These are phyloP conservation scores for Cheilosia scutellata DNA, from an alignment of 2,888 invertebrate genomes.

Conservation along the genomic window DNA sequence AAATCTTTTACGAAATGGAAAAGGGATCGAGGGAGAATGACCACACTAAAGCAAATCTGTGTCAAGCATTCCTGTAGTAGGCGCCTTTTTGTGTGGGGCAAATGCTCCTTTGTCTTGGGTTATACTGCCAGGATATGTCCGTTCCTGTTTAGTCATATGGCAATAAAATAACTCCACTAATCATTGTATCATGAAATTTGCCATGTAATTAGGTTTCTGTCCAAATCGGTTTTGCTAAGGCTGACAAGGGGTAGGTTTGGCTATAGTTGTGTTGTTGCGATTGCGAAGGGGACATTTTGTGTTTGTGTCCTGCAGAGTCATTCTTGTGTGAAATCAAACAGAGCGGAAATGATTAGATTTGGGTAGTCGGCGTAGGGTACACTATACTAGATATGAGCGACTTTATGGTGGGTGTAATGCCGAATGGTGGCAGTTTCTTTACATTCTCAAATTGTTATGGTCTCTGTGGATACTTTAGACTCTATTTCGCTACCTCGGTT, in stretches of 20 bases:
- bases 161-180: conserved; percentile 59
- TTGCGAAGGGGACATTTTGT: too few species aligned
- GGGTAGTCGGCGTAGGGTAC: neutral
- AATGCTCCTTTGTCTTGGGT: conserved; percentile 2
- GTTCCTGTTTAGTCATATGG: conserved; percentile 49
- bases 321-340: conserved; percentile 47
- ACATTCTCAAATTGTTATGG: conserved; percentile 22
- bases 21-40: neutral
- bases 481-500: neutral
- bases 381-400: neutral
- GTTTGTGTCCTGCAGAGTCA: conserved; percentile 24
- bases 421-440: conserved; percentile 27
- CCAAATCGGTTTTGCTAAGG: conserved; percentile 30
- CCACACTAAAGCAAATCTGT: conserved; percentile 35
- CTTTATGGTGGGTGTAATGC: conserved; percentile 25
- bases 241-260: conserved; percentile 1
- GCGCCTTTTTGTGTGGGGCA: neutral
- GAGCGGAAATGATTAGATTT: conserved; percentile 62
- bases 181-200: conserved; percentile 62
- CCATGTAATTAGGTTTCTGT: conserved; percentile 69
- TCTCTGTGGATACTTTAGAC: neutral
- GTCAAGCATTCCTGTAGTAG: conserved; percentile 23
- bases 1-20: conserved; percentile 36
- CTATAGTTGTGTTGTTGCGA: neutral
- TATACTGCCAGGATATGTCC: conserved; percentile 19